These are phyloP conservation scores for Spodoptera picta DNA, from an alignment of 2,888 invertebrate species.

Conservation along the genomic window DNA sequence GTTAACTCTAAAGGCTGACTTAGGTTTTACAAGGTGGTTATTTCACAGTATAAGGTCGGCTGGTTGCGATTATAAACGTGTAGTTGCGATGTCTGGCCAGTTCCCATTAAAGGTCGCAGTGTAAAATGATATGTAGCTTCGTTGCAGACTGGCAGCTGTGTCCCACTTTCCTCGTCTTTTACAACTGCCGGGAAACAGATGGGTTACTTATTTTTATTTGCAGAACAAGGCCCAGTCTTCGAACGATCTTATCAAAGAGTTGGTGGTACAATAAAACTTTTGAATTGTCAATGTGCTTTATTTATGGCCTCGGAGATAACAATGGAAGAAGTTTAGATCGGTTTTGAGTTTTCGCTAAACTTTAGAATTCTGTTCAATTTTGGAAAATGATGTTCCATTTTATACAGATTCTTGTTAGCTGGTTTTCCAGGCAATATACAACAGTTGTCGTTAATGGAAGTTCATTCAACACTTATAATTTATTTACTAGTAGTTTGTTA, in stretches of 20 bases:
- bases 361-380: too few species aligned
- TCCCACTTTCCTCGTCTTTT: conserved; percentile 52
- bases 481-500: conserved; percentile 9
- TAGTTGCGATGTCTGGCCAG: conserved; percentile 28
- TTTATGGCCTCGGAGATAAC: background rate
- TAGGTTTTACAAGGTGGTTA: too few species aligned
- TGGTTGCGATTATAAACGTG: conserved; percentile 17
- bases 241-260: background rate
- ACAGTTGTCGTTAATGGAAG: too few species aligned
- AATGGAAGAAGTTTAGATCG: conserved; percentile 1
- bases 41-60: background rate
- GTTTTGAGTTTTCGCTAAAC: conserved; percentile 4
- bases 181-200: conserved; percentile 37
- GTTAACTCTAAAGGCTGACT: too few species aligned
- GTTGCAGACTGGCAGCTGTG: conserved; percentile 41
- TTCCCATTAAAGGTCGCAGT: conserved; percentile 53
- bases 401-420: background rate
- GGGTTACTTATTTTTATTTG: conserved; percentile 16
- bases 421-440: background rate
- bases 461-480: conserved; percentile 8
- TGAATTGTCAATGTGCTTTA: conserved; percentile 1
- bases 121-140: conserved; percentile 39
- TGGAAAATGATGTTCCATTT: too few species aligned
- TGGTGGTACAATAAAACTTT: conserved; percentile 10
- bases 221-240: conserved; percentile 1